Base-by-base conservation (phyloP, 2,888 invertebrate species). In the Andrena marginata region DNA sequence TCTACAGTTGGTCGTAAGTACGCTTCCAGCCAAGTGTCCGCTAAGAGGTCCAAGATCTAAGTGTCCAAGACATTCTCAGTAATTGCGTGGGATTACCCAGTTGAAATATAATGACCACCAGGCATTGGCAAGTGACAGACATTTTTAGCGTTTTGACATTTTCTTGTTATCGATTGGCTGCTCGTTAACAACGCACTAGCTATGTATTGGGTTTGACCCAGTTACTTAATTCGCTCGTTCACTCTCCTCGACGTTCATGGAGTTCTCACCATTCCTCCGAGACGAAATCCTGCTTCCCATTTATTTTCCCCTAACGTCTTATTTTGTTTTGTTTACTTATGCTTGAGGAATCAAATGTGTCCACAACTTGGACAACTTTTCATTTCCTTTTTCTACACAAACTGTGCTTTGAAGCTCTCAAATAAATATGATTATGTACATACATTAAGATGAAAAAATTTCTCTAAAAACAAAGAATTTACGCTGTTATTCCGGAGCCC, bases 161-260 rank as follows among this genome's bases (percentile, higher is more conserved):
- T 85, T 72, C 77, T 80, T 62, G 64, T 76, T 85, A 87, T 90
- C 86, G 86, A 86, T 88, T 84, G 82, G 72, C 69, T 72, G 69
- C 85, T 89, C 85, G 80, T 88, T 90, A 88, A 85, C 68, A 69
- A 73, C 84, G 62, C 49, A 77, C 70, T 84, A 75, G 65, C 68
- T 64, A 42, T 42, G 42, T 42, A 62, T 72, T 65, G 56, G 63
- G 69, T 64, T 79, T 85, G 84, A 87, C 84, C 85, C 71, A 73
- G 62, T 88, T 89, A 79, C 81, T 84, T 84, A 82, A 89, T 88
- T 86, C 78, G 49, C 63, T 31, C 42, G 69, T 62, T 80, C 68
- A 31, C 54, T 82, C 62, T 51, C 71, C 64, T 23, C 63, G 6
- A 35, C 29, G 31, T 56, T 33, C 56, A 59, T 29, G 35, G 75